Evolutionary conservation across 2,888 invertebrate species (phyloP).

Genomic region (Tetrapedia diversipes): DNA sequence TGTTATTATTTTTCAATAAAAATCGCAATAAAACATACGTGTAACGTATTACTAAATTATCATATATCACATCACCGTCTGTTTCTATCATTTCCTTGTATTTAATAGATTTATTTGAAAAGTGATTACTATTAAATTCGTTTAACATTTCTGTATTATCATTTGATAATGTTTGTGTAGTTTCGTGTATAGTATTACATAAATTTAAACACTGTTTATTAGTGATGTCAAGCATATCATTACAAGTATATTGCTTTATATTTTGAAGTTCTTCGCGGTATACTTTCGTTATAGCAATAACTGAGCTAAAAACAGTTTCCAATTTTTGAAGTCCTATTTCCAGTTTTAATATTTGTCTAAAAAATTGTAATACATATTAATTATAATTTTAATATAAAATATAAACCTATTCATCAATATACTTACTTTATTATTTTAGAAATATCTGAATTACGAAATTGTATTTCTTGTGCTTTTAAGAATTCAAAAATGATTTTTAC

Average conservation of each 20-base stretch:
- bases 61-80: conserved; percentile 63
- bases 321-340: conserved; percentile 63
- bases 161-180: background rate
- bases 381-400: conserved; percentile 16
- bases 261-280: conserved; percentile 54
- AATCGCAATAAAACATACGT: conserved; percentile 65
- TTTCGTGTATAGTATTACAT: background rate
- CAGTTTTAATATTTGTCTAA: conserved; percentile 63
- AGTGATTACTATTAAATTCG: conserved; percentile 6
- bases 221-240: background rate
- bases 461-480: conserved; percentile 84
- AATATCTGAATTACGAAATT: conserved; percentile 80
- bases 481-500: conserved; percentile 85
- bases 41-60: conserved; percentile 72
- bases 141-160: conserved; percentile 7
- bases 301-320: conserved; percentile 67
- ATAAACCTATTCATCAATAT: background rate
- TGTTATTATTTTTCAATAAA: background rate
- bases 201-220: background rate
- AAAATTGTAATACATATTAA: conserved; percentile 25
- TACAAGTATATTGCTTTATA: conserved; percentile 12
- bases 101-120: background rate
- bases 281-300: conserved; percentile 52
- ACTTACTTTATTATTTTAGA: conserved; percentile 54
- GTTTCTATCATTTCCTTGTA: conserved; percentile 7